phyloP scores from a whole-genome alignment of 2,113 vertebrate genomes.

The Poeciliopsis retropinna region DNA sequence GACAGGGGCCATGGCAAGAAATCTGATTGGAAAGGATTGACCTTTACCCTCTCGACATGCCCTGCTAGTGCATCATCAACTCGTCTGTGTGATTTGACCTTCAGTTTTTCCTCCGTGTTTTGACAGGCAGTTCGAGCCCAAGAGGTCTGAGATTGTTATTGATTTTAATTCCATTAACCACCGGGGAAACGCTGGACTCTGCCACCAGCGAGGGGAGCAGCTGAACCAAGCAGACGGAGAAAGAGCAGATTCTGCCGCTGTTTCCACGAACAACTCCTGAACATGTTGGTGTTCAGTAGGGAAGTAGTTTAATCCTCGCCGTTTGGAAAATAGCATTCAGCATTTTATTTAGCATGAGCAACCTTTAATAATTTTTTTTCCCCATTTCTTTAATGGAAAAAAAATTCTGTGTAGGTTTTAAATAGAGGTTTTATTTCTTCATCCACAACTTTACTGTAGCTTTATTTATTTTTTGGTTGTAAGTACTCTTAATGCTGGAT shows the following conservation, averaged over 20 bases:
- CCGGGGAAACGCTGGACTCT: constrained; percentile 11
- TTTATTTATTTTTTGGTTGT: background rate
- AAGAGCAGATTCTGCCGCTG: too few species aligned
- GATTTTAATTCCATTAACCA: constrained; percentile 73
- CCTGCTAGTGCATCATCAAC: background rate
- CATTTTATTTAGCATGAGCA: too few species aligned
- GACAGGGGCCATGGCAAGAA: background rate
- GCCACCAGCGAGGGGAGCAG: too few species aligned
- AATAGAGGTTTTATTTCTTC: too few species aligned
- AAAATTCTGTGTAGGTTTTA: background rate
- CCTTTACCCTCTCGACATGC: background rate
- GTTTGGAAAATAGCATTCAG: too few species aligned
- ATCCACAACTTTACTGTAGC: too few species aligned
- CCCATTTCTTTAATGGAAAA: background rate
- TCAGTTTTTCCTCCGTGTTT: constrained; percentile 14
- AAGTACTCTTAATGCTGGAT: background rate
- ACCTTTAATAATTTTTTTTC: background rate
- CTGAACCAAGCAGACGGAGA: too few species aligned
- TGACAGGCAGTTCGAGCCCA: constrained; percentile 67
- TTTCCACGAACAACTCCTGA: background rate
- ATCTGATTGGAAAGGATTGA: background rate
- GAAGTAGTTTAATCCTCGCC: background rate
- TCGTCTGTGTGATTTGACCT: background rate
- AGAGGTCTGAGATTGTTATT: constrained; percentile 66
- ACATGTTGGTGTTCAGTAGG: background rate